A percentile compares a stretch with the other conserved stretches of the same genome.
Evolutionary conservation across 2,113 vertebrate genomes (phyloP).

Genomic region (Turdus rufiventris): DNA sequence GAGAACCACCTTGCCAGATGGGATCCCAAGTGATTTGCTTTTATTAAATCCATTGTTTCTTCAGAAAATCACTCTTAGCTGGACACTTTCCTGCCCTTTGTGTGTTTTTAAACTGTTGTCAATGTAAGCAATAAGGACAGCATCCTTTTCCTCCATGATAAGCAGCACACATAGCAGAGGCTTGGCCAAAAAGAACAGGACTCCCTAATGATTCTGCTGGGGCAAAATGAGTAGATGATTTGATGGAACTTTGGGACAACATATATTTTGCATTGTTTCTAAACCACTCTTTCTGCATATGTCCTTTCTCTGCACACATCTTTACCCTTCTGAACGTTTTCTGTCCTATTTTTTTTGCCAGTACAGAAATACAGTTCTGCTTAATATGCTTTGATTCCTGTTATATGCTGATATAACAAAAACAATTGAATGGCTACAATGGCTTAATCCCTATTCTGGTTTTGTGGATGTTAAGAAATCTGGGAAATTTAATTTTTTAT

Average conservation of each 20-base stretch:
- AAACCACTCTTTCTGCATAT: background rate
- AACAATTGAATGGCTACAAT: background rate
- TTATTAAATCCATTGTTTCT: background rate
- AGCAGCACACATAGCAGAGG: background rate
- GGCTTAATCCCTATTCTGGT: background rate
- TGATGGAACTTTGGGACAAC: background rate
- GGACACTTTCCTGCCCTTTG: background rate
- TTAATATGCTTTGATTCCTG: background rate
- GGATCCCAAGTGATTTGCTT: background rate
- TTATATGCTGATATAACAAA: background rate
- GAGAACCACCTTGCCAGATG: background rate
- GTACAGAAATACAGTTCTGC: background rate
- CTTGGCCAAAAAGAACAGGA: background rate
- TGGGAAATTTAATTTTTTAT: background rate
- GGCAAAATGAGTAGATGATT: background rate
- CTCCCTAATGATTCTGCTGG: background rate
- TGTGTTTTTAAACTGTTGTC: background rate
- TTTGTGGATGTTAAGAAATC: background rate
- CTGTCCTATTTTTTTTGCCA: background rate
- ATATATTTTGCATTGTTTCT: background rate
- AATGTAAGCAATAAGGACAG: background rate
- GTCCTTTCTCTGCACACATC: background rate
- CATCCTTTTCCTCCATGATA: background rate
- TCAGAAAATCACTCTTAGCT: background rate
- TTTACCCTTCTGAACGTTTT: background rate